Percentiles rank a stretch among this genome's conserved stretches.
Conservation (phyloP, 2,113 vertebrate species). For the mouse (Mus musculus) region GRCm39 chr9:51867501-51868000, state of each 20-base stretch:
- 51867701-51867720: neutral
- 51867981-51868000: neutral
- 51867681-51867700: neutral
- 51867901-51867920: neutral
- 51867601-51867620: neutral
- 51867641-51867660: neutral
- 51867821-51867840: neutral
- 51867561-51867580: neutral
- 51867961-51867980: neutral
- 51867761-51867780: slow-evolving; percentile 4
- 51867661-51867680: neutral
- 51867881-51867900: neutral
- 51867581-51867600: neutral
- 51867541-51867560: neutral
- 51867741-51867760: neutral
- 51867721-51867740: neutral
- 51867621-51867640: neutral
- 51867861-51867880: neutral
- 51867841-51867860: neutral
- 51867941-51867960: neutral
- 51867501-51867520: neutral
- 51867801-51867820: neutral
- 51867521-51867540: neutral
- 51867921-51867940: neutral
- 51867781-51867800: neutral